Base-by-base conservation (phyloP, 1,140 invertebrate genomes). In the Diprion similis region DNA sequence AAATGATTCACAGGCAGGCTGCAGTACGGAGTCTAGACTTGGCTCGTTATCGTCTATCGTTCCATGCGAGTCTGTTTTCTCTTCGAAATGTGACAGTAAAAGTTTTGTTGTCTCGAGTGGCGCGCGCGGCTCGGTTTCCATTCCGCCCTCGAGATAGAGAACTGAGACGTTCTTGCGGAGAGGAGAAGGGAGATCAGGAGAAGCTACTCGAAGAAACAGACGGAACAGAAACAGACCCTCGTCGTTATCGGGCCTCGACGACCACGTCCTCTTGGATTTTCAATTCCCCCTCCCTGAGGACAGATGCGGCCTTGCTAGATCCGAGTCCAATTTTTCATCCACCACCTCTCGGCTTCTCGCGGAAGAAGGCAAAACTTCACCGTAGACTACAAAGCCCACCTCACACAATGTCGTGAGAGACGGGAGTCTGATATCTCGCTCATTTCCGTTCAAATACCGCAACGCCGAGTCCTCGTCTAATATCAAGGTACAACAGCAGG, bases 371-470 rank as follows among this genome's bases (percentile, higher is more conserved):
- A 59, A 59, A 59, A 37, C 24, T 4, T 59, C 51, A 2, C n/a
- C n/a, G 51, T 19, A 80, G 80, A 82, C 78, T 79, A 82, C 80
- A 82, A 81, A 81, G 80, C 79, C 67, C 77, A 76, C 77, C 37
- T 78, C 78, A 82, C 78, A 82, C 81, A 83, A 83, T 83, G 76
- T 74, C 81, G 82, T 78, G 81, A 83, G 79, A 82, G 79, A 72
- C 51, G 51, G 51, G 51, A 59, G 72, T 77, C 78, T 71, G 78
- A 81, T 83, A 84, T 79, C 78, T 73, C 79, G 64, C 47, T 69
- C 68, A 79, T 82, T 84, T 83, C 82, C 81, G 82, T 84, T 81
- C 76, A 81, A 83, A 84, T 79, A 83, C 68, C 80, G 73, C 78
- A 46, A 59, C 75, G 72, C 73, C 75, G 13, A 15, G 59, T 64